A percentile compares a stretch with the other conserved stretches of the same genome.
Conservation (phyloP, 2,113 vertebrate species). For the Scomber scombrus region DNA sequence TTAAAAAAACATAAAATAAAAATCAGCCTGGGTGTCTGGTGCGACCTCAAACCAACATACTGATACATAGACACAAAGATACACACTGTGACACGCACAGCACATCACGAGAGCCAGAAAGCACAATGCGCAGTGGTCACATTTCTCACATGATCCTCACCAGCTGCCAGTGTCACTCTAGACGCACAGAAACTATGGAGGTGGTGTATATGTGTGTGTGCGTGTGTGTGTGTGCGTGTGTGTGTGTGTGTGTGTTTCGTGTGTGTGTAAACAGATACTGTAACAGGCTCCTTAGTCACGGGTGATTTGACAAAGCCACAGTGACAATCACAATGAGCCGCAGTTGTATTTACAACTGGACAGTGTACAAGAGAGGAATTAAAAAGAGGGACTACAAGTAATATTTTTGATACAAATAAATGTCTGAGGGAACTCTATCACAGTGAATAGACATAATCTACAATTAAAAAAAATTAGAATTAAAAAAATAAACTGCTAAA, state of each 20-base stretch:
- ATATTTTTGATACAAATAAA: background rate
- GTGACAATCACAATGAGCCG: conserved; percentile 57
- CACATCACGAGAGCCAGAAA: conserved; percentile 54
- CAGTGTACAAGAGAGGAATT: background rate
- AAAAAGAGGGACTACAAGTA: background rate
- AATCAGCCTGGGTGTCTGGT: conserved; percentile 33
- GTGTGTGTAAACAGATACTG: conserved; percentile 57
- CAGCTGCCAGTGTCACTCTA: conserved; percentile 76
- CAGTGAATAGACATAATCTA: too few relatives aligned
- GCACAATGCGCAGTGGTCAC: conserved; percentile 71
- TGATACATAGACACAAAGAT: conserved; percentile 33
- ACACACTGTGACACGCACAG: conserved; percentile 35
- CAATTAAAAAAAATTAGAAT: too few relatives aligned
- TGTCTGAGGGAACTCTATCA: background rate
- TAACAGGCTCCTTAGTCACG: conserved; percentile 71
- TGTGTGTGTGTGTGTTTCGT: conserved; percentile 21
- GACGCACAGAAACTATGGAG: conserved; percentile 43
- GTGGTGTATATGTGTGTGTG: conserved; percentile 24
- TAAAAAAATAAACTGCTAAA: background rate
- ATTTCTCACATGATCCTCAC: conserved; percentile 76
- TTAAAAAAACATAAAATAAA: conserved; percentile 13
- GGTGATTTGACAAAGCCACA: conserved; percentile 66
- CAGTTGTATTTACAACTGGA: conserved; percentile 46
- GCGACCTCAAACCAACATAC: conserved; percentile 31
- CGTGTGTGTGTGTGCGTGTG: conserved; percentile 10